Percentiles rank a stretch among this genome's conserved stretches.
Conservation (phyloP, 2,113 vertebrate genomes). For the Thinocorus orbignyianus region DNA sequence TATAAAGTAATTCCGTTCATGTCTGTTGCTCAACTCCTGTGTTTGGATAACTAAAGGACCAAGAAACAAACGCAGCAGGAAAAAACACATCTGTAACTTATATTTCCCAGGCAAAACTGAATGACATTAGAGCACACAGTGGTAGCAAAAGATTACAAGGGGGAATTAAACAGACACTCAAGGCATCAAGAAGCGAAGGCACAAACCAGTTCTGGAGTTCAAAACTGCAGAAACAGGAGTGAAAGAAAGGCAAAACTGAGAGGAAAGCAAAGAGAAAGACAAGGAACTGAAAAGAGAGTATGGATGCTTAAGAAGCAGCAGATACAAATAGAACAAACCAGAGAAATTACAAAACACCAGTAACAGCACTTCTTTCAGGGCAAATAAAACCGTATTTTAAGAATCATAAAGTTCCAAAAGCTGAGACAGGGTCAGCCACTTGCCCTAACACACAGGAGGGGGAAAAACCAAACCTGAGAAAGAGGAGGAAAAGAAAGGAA, state of each 20-base stretch:
- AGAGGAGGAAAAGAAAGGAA: not conserved
- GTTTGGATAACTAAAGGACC: not conserved
- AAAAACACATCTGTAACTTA: not conserved
- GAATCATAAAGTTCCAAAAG: not conserved
- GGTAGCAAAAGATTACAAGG: not conserved
- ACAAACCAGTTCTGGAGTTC: not conserved
- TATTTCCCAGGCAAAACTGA: not conserved
- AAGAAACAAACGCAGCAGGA: not conserved
- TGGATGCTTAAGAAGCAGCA: not conserved
- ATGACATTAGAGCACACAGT: not conserved
- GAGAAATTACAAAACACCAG: not conserved
- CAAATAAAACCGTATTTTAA: not conserved
- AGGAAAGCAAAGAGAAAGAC: not conserved
- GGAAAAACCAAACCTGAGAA: not conserved
- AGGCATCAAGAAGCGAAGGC: not conserved
- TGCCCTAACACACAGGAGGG: not conserved
- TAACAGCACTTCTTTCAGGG: not conserved
- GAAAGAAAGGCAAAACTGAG: not conserved
- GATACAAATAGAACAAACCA: not conserved
- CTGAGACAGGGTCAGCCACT: not conserved
- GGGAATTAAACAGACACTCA: not conserved
- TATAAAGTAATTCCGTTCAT: not conserved
- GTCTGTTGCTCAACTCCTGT: not conserved
- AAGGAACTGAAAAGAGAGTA: not conserved
- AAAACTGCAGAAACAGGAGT: not conserved